phyloP scores from a whole-genome alignment of 2,113 vertebrate species.

The Jacana jacana region DNA sequence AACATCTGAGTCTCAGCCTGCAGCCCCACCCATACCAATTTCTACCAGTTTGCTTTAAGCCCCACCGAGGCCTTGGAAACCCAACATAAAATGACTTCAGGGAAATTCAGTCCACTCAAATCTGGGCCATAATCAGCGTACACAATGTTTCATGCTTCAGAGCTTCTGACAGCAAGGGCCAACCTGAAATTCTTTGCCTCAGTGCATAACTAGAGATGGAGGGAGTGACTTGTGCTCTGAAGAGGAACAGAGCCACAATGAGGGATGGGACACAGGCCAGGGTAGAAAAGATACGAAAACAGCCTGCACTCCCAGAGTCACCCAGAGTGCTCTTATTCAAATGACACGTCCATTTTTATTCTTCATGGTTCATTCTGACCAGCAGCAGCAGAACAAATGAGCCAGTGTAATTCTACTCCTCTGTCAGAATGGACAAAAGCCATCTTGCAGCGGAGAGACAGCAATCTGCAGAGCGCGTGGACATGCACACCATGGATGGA shows the following conservation, averaged over 20 bases:
- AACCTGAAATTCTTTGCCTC: background rate
- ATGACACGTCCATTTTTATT: background rate
- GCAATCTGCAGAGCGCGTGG: background rate
- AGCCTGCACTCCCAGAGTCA: background rate
- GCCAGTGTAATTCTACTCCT: background rate
- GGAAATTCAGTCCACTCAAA: background rate
- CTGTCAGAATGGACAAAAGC: background rate
- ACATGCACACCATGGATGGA: background rate
- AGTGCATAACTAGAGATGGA: background rate
- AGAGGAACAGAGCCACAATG: background rate
- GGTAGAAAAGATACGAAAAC: background rate
- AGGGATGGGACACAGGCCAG: background rate
- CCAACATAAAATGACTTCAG: background rate
- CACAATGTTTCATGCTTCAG: background rate
- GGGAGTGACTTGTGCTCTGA: background rate
- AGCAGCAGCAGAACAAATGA: constrained; percentile 3
- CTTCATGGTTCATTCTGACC: constrained; percentile 31
- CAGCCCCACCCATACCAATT: background rate
- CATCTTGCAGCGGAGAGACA: background rate
- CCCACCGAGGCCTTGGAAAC: background rate
- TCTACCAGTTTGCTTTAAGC: background rate
- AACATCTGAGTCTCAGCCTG: background rate
- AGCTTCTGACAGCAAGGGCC: background rate
- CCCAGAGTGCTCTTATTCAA: background rate
- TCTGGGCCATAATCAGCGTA: background rate